These are phyloP conservation scores for Rhopilema esculentum DNA, from an alignment of 30 jellyfish, hydroid and myxozoan genomes.

Conservation along the genomic window DNA sequence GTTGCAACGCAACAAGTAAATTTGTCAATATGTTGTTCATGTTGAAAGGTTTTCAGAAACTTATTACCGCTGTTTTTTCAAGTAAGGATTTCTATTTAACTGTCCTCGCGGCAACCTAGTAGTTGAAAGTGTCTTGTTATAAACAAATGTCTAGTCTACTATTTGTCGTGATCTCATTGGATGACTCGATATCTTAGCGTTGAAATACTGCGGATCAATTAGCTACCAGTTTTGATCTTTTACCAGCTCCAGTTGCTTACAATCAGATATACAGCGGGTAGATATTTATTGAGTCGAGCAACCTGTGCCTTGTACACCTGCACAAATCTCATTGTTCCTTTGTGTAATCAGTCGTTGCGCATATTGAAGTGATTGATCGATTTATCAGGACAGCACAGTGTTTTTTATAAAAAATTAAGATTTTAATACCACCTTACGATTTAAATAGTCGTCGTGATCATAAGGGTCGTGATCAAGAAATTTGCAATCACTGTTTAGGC, in stretches of 20 bases:
- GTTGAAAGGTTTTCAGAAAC: not conserved
- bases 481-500: too few relatives aligned
- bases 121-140: not conserved
- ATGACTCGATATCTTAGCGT: not conserved
- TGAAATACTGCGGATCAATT: not conserved
- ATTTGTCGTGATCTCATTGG: constrained; percentile 49
- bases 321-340: not conserved
- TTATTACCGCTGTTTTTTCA: not conserved
- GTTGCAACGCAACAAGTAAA: not conserved
- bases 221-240: constrained; percentile 26
- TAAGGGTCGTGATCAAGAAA: too few relatives aligned
- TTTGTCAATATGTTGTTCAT: not conserved
- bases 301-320: not conserved
- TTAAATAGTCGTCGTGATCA: too few relatives aligned
- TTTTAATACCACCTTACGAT: too few relatives aligned
- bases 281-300: not conserved
- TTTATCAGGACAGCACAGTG: not conserved
- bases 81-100: too few relatives aligned
- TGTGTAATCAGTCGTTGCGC: not conserved
- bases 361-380: not conserved
- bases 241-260: not conserved
- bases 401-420: too few relatives aligned
- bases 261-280: not conserved
- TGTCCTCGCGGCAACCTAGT: too few relatives aligned
- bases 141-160: not conserved